Percentiles rank a stretch among this genome's conserved stretches.
Evolutionary conservation across 2,113 vertebrate species (phyloP).

Genomic region (Etheostoma cragini): DNA sequence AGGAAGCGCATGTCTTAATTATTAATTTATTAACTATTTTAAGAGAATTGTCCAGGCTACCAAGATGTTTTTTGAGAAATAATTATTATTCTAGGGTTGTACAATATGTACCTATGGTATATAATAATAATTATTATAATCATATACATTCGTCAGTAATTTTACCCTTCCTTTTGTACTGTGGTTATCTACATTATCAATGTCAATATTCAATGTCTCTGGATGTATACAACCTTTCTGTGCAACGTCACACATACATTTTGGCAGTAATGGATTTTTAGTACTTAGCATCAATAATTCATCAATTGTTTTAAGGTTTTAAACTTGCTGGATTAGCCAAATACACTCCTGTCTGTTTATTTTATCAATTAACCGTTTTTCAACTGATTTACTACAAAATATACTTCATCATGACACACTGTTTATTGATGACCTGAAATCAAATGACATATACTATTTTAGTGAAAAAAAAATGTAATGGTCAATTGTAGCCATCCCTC

Average conservation of each 20-base stretch:
- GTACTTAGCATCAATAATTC: too few relatives aligned
- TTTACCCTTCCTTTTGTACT: too few relatives aligned
- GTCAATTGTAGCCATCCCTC: not conserved
- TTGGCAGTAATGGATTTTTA: too few relatives aligned
- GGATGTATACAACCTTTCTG: not conserved
- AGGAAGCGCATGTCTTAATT: not conserved
- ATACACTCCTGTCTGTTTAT: too few relatives aligned
- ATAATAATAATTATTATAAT: too few relatives aligned
- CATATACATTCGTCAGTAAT: too few relatives aligned
- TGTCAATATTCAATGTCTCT: not conserved
- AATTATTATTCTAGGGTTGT: not conserved
- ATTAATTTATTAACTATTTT: not conserved
- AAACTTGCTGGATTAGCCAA: too few relatives aligned
- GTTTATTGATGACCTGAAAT: not conserved
- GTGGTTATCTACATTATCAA: too few relatives aligned
- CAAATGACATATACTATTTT: not conserved
- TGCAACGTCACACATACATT: not conserved
- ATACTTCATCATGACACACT: not conserved
- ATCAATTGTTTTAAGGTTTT: too few relatives aligned
- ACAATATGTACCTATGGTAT: not conserved
- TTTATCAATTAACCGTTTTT: too few relatives aligned
- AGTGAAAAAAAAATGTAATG: too few relatives aligned
- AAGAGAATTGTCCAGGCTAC: not conserved
- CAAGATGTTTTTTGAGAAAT: not conserved
- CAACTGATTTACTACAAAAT: not conserved